phyloP scores from a whole-genome alignment of 2,888 invertebrate species.

The Deroplatys truncata region DNA sequence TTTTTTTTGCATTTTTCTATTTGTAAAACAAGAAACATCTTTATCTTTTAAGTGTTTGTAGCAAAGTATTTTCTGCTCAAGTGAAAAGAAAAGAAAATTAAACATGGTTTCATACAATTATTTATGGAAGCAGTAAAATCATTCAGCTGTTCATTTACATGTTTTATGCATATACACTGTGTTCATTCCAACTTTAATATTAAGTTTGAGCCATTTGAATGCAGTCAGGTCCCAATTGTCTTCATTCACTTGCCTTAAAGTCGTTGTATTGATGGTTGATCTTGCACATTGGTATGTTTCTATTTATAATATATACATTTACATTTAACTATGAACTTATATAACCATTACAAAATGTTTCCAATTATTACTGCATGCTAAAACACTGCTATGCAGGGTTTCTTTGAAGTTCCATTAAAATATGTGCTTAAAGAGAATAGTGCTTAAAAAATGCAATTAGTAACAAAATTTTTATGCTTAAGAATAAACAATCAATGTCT shows the following conservation, averaged over 20 bases:
- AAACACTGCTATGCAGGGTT: background rate
- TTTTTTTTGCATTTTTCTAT: no score
- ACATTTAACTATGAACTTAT: background rate
- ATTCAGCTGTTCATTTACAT: background rate
- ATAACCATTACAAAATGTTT: background rate
- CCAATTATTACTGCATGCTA: background rate
- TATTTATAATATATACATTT: slow-evolving; percentile 14
- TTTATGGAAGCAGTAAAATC: background rate
- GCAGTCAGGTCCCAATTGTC: background rate
- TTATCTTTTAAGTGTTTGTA: no score
- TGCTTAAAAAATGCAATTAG: background rate
- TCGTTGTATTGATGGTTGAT: slow-evolving; percentile 7
- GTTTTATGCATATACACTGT: background rate
- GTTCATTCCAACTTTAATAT: background rate
- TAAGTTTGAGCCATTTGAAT: background rate
- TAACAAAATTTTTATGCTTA: background rate
- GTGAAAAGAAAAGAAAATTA: no score
- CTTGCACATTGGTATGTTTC: background rate
- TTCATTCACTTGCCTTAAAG: background rate
- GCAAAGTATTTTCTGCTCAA: no score
- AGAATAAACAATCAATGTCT: background rate
- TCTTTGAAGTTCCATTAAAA: background rate
- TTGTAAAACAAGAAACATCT: no score
- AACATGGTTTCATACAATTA: no score
- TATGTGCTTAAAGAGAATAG: background rate